A percentile compares a stretch with the other conserved stretches of the same genome.
These are phyloP conservation scores for Onychorhynchus coronatus DNA, from an alignment of 2,113 vertebrate genomes.

Conservation along the genomic window DNA sequence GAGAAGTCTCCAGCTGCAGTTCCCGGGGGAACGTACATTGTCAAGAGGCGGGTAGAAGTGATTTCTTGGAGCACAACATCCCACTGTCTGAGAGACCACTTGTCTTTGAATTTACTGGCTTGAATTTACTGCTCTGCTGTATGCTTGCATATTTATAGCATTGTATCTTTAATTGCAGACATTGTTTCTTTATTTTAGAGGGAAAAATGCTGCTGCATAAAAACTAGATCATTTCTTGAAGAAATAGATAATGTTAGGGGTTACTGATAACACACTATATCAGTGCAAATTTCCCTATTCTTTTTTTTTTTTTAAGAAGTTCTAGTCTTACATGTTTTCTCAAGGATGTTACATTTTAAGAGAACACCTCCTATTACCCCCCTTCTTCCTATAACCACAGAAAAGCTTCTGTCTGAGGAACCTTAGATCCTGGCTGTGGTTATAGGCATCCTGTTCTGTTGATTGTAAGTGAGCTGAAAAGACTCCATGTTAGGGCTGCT, in stretches of 20 bases:
- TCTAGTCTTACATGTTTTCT: background rate
- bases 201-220: background rate
- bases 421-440: background rate
- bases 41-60: background rate
- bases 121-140: background rate
- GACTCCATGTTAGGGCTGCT: background rate
- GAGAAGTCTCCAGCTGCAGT: background rate
- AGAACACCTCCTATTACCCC: background rate
- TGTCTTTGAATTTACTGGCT: background rate
- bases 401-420: background rate
- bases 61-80: background rate
- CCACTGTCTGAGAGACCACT: background rate
- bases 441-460: background rate
- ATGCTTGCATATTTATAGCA: slow-evolving; percentile 10
- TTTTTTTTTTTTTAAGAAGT: background rate
- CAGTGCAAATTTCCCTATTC: background rate
- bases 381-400: background rate
- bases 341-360: background rate
- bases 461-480: background rate
- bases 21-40: background rate
- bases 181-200: background rate
- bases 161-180: background rate
- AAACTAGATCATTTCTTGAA: background rate
- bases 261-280: background rate
- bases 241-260: background rate